These are phyloP conservation scores for Brachycybe producta DNA, from an alignment of 2,888 invertebrate species.

Conservation along the genomic window DNA sequence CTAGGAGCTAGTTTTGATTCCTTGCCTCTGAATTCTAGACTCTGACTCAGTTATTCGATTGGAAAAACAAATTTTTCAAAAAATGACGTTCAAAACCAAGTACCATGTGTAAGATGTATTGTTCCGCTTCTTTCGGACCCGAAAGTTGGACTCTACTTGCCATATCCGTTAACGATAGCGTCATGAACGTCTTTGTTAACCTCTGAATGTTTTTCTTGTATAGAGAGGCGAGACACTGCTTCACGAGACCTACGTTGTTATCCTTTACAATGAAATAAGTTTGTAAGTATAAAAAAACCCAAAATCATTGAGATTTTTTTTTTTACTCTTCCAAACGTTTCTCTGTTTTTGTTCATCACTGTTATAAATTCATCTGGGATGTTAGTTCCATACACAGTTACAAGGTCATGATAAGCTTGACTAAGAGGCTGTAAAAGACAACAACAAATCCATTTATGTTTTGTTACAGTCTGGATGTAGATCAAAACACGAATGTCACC, in stretches of 20 bases:
- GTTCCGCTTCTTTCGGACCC: slow-evolving; percentile 77
- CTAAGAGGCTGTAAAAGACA: slow-evolving; percentile 73
- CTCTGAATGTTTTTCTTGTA: slow-evolving; percentile 94
- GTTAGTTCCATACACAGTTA: slow-evolving; percentile 62
- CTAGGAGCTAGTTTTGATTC: no score
- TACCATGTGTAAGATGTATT: slow-evolving; percentile 90
- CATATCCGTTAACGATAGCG: slow-evolving; percentile 74
- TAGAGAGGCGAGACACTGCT: slow-evolving; percentile 69
- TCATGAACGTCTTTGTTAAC: slow-evolving; percentile 85
- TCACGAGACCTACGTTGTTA: slow-evolving; percentile 44
- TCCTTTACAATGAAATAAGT: slow-evolving; percentile 32
- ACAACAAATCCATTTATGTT: neutral
- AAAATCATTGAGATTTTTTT: no score
- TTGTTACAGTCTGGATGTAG: neutral
- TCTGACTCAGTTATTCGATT: no score
- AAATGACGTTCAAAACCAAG: no score
- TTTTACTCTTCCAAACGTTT: slow-evolving; percentile 52
- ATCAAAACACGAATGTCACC: slow-evolving; percentile 24
- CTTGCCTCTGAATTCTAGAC: no score
- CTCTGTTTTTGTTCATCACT: slow-evolving; percentile 61
- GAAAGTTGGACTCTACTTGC: slow-evolving; percentile 75
- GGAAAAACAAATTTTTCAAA: no score
- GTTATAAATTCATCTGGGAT: slow-evolving; percentile 55
- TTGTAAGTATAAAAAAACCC: no score
- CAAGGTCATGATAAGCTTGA: slow-evolving; percentile 75